phyloP scores from a whole-genome alignment of 2,113 vertebrate species.

The Saccopteryx leptura region DNA sequence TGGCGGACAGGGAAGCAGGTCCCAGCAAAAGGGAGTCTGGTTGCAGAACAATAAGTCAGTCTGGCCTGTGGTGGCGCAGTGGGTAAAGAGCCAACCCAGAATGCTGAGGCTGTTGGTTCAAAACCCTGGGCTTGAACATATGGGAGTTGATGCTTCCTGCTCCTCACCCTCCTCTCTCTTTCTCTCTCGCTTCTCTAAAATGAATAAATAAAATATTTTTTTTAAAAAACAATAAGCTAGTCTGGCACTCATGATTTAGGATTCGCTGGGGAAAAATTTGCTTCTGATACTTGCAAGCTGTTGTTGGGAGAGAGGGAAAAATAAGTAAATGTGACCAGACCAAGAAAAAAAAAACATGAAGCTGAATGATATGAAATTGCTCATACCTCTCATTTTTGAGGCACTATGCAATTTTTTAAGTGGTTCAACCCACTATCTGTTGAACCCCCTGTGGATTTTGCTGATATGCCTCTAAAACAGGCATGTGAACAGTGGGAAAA shows the following conservation, averaged over 20 bases:
- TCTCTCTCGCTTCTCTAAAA: too few species aligned
- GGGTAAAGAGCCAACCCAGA: too few species aligned
- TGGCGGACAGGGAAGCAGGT: neutral
- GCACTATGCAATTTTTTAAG: neutral
- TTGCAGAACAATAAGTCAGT: neutral
- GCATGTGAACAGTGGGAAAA: neutral
- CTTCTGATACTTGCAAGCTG: slow-evolving; percentile 13
- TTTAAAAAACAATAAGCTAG: neutral
- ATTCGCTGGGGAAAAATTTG: neutral
- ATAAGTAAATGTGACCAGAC: neutral
- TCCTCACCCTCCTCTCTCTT: too few species aligned
- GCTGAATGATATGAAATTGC: neutral
- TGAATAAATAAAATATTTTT: too few species aligned
- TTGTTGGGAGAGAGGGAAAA: neutral
- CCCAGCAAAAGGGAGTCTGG: neutral
- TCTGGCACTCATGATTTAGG: neutral
- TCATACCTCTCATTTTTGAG: neutral
- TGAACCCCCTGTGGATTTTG: neutral
- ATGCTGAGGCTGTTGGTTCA: too few species aligned
- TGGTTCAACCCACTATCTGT: neutral
- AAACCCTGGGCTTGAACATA: too few species aligned
- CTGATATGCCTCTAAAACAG: neutral
- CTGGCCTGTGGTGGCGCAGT: too few species aligned
- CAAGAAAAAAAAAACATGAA: neutral
- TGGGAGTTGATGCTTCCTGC: too few species aligned